Conservation (phyloP, 2,797 vertebrate species). For the Pipistrellus nathusii region DNA sequence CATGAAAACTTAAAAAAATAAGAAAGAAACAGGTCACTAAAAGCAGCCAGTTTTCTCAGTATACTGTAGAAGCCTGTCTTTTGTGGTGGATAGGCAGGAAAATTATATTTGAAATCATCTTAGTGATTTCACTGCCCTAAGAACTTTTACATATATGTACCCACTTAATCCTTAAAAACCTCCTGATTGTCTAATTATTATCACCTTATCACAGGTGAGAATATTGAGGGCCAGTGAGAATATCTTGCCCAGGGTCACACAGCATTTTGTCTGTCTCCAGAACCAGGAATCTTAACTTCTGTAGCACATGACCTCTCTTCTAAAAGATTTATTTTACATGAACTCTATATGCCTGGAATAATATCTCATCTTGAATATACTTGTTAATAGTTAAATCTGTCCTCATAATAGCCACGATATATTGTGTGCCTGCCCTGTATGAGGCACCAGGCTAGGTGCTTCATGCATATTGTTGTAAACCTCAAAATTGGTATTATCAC, state of each 20-base stretch:
- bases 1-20: background rate
- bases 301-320: background rate
- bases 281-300: background rate
- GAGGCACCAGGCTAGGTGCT: background rate
- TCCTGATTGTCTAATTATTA: background rate
- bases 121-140: slow-evolving; percentile 1
- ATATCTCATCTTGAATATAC: background rate
- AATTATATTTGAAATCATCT: slow-evolving; percentile 34
- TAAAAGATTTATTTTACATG: background rate
- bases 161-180: background rate
- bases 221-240: background rate
- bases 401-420: background rate
- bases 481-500: background rate
- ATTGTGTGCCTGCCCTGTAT: background rate
- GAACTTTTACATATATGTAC: background rate
- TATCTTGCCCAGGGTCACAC: background rate
- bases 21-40: background rate
- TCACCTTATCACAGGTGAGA: background rate
- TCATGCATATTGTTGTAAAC: background rate
- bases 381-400: background rate
- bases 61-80: background rate
- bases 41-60: background rate
- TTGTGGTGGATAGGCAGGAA: background rate
- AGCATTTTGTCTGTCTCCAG: background rate
- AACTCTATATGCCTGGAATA: background rate